Evolutionary conservation across 1,140 invertebrate species (phyloP).

Genomic region (Zaprionus tsacasi): DNA sequence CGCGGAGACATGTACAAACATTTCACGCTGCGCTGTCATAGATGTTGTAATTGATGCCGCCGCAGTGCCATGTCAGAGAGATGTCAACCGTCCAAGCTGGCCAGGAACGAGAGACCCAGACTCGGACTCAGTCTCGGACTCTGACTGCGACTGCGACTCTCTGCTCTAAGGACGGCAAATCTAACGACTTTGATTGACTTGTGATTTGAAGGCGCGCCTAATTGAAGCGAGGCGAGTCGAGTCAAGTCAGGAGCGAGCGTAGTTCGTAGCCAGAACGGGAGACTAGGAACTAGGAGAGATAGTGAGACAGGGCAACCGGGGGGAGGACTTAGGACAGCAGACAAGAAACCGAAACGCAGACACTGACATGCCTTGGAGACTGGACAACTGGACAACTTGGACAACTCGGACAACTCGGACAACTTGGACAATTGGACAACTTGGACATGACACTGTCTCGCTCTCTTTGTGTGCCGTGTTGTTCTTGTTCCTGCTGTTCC

Average conservation of each 20-base stretch:
- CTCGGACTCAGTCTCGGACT: conserved; percentile 12
- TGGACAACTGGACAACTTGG: conserved; percentile 38
- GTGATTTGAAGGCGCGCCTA: conserved; percentile 81
- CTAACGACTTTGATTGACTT: conserved; percentile 81
- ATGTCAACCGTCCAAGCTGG: conserved; percentile 57
- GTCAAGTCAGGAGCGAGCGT: conserved; percentile 22
- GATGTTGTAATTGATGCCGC: conserved; percentile 81
- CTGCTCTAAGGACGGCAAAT: conserved; percentile 61
- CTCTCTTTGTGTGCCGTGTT: conserved; percentile 33
- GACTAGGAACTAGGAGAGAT: conserved; percentile 7
- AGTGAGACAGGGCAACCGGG: background rate
- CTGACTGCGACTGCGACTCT: conserved; percentile 23
- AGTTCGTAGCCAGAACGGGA: conserved; percentile 27
- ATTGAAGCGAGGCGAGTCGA: conserved; percentile 68
- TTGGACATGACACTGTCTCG: conserved; percentile 24
- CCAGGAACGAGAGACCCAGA: conserved; percentile 15
- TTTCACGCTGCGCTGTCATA: conserved; percentile 81
- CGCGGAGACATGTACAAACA: conserved; percentile 79
- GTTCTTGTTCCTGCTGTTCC: conserved; percentile 17
- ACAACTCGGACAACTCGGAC: conserved; percentile 14
- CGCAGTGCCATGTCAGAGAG: conserved; percentile 76
- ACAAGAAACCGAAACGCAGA: conserved; percentile 22
- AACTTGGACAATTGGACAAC: conserved; percentile 33
- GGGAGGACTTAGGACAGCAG: background rate
- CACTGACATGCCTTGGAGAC: conserved; percentile 53